These are phyloP conservation scores for Cyprinella venusta DNA, from an alignment of 2,797 vertebrate genomes.

Conservation along the genomic window DNA sequence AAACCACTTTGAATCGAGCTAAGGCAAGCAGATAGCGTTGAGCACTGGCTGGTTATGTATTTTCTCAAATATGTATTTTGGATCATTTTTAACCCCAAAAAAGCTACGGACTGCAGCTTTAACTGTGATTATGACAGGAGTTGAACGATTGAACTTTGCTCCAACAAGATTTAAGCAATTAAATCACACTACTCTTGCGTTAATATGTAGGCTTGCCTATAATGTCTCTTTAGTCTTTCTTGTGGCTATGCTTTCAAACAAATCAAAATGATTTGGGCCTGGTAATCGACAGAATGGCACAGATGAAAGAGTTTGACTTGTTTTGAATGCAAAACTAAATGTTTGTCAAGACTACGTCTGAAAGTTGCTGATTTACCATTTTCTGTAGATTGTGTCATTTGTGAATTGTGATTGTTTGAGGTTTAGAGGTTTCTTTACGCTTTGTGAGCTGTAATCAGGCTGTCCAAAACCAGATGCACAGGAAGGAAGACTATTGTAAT, in stretches of 20 bases:
- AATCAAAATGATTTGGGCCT: not conserved
- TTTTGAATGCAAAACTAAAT: not conserved
- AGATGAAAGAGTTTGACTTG: not conserved
- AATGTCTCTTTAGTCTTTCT: not conserved
- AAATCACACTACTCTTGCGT: not conserved
- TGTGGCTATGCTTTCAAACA: not conserved
- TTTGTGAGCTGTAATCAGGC: conserved; percentile 35
- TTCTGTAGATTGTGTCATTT: not conserved
- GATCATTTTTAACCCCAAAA: no score
- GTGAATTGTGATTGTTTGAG: conserved; percentile 20
- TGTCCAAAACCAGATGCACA: conserved; percentile 41
- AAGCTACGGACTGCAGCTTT: no score
- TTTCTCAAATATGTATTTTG: no score
- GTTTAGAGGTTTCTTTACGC: not conserved
- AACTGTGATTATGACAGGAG: not conserved
- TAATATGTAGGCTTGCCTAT: no score
- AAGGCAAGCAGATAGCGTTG: no score
- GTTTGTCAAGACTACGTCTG: not conserved
- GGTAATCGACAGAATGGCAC: not conserved
- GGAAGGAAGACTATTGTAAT: conserved; percentile 60
- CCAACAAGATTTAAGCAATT: not conserved
- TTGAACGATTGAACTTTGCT: not conserved
- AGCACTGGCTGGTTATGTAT: no score
- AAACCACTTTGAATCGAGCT: no score
- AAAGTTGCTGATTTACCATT: conserved; percentile 24